A percentile compares a stretch with the other conserved stretches of the same genome.
Evolutionary conservation across 2,113 vertebrate genomes (phyloP).

Genomic region (Ptyas mucosa): DNA sequence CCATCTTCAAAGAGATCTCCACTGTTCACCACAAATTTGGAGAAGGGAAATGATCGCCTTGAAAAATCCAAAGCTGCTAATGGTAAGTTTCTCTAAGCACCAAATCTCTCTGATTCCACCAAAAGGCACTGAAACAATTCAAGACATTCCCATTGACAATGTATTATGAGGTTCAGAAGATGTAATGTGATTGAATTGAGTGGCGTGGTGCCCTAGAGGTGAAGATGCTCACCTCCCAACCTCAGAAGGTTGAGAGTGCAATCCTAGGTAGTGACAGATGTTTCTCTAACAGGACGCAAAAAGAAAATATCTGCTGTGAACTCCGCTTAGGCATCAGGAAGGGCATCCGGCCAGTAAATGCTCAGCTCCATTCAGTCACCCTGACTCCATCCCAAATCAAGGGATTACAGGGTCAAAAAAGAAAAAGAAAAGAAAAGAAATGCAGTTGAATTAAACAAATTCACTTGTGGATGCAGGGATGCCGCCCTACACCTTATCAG

Average conservation of each 20-base stretch:
- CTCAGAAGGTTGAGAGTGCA: neutral
- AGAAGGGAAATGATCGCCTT: fast-evolving
- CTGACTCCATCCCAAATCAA: no score
- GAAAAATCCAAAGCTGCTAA: constrained; percentile 42
- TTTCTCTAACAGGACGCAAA: neutral
- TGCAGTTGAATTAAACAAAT: no score
- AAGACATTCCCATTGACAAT: neutral
- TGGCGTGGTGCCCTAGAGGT: neutral
- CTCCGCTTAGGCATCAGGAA: no score
- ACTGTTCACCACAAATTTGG: neutral
- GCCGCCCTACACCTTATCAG: no score
- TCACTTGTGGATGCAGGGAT: no score
- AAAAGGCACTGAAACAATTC: neutral
- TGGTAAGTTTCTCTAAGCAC: constrained; percentile 53
- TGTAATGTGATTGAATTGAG: neutral
- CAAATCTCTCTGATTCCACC: neutral
- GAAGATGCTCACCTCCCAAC: neutral
- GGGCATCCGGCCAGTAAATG: no score
- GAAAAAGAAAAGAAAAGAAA: no score
- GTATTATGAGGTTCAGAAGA: neutral
- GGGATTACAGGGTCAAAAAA: no score
- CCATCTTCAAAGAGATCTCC: constrained; percentile 19
- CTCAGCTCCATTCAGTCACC: no score
- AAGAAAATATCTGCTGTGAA: no score
- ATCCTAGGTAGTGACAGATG: neutral